Evolutionary conservation across 2,888 invertebrate species (phyloP).

Genomic region (Beris morrisii): DNA sequence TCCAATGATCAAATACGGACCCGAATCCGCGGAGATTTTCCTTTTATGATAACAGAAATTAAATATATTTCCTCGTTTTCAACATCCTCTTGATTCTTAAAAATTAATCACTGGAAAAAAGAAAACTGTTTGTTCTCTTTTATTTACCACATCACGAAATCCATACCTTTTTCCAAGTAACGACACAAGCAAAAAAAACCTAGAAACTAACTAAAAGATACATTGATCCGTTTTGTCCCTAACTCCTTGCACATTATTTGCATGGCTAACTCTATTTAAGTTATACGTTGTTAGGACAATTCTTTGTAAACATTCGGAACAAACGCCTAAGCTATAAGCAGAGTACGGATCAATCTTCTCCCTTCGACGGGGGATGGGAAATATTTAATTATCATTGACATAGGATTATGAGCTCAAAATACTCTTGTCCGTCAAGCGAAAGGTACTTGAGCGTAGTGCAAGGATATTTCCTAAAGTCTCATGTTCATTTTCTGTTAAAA

Average conservation of each 20-base stretch:
- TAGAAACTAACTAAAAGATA: too few species aligned
- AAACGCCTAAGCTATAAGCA: neutral
- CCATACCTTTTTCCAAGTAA: too few species aligned
- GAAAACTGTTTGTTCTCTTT: conserved; percentile 3
- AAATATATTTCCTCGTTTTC: too few species aligned
- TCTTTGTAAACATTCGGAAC: conserved; percentile 24
- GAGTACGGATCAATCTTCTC: too few species aligned
- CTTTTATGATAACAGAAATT: too few species aligned
- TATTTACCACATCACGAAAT: too few species aligned
- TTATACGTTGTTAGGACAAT: conserved; percentile 19
- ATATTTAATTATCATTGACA: conserved; percentile 33
- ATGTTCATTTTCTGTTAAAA: conserved; percentile 23
- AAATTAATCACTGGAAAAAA: conserved; percentile 31
- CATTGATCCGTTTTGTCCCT: too few species aligned
- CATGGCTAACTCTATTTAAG: conserved; percentile 30
- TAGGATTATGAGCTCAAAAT: conserved; percentile 25
- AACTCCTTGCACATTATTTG: conserved; percentile 27
- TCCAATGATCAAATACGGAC: too few species aligned
- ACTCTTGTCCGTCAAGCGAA: neutral
- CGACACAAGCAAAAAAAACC: too few species aligned
- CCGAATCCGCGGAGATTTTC: too few species aligned
- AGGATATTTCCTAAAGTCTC: neutral
- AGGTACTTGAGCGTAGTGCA: neutral
- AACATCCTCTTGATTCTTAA: conserved; percentile 10
- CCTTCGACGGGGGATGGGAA: neutral